phyloP scores from a whole-genome alignment of 2,113 vertebrate genomes.

The Microcebus ravelobensis region DNA sequence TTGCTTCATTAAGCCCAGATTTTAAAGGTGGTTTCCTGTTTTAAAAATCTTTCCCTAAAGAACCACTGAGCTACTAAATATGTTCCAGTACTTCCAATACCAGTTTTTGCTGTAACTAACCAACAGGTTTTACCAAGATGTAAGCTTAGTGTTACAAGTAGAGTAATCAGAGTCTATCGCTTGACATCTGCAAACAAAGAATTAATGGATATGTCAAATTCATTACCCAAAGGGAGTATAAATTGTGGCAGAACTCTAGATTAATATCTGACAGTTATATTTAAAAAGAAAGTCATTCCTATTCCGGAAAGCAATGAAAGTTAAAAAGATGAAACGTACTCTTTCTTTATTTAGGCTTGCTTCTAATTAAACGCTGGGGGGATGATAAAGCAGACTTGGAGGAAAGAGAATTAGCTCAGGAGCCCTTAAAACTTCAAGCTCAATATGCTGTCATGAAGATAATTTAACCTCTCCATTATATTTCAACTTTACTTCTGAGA shows the following conservation, averaged over 20 bases:
- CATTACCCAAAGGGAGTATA: background rate
- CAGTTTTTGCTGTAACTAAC: background rate
- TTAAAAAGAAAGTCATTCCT: slow-evolving; percentile 15
- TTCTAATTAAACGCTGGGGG: slow-evolving; percentile 18
- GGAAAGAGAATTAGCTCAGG: background rate
- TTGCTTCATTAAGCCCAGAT: background rate
- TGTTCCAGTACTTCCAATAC: background rate
- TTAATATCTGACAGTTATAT: slow-evolving; percentile 37
- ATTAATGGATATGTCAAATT: background rate
- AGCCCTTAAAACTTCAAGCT: background rate
- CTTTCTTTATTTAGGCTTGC: background rate
- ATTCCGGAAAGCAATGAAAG: background rate
- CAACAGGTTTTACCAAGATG: background rate
- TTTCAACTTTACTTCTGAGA: background rate
- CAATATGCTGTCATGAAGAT: background rate
- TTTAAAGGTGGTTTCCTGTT: slow-evolving; percentile 6
- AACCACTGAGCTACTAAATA: background rate
- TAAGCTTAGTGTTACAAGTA: background rate
- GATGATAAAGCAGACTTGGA: background rate
- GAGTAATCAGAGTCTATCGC: background rate
- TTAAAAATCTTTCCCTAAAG: background rate
- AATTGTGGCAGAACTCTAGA: background rate
- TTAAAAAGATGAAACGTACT: background rate
- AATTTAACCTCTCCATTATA: background rate
- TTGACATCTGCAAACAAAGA: background rate